Base-by-base conservation (phyloP, 1,140 invertebrate genomes). In the Charaxes varanes region DNA sequence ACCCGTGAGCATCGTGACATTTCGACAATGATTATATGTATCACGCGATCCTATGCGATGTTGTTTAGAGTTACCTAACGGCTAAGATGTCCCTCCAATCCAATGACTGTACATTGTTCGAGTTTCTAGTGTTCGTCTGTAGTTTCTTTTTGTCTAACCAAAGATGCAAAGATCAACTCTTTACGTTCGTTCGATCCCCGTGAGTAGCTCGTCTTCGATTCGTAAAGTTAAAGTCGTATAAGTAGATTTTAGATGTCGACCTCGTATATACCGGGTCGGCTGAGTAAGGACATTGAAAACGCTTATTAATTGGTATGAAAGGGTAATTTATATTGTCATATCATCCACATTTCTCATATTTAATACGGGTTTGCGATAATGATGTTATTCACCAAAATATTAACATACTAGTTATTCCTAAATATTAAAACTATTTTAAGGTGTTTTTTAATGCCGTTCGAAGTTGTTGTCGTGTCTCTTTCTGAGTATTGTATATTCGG, bases 231-330 rank as follows among this genome's bases (percentile, higher is more conserved):
- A 72, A 62, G 53, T 74, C 57, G 70, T 77, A 55, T 80, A 80
- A 74, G 65, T 83, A 79, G 79, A 61, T 63, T 64, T 63, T 79
- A 80, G 74, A 59, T 46, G 69, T 62, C 72, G 71, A 49, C 47
- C 47, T 64, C 71, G 68, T 54, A 46, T 62, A 58, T 76, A 67
- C 53, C 66, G 70, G 70, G 41, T 61, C 72, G 76, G 66, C 64
- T 76, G 69, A 62, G 48, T 83, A 80, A 83, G 79, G 70, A 80
- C 76, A 83, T 83, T 83, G 79, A 83, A 81, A 83, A 83, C 79
- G 79, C 79, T 83, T 83, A 83, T 83, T 83, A 83, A 83, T 83
- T 80, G 79, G 79, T 83, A 83, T 83, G 79, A 83, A 83, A 83
- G 79, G 79, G 79, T 83, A 83, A 83, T 80, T 83, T 80, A 80